Evolutionary conservation across 2,888 invertebrate species (phyloP).

Genomic region (Lasioglossum vierecki): DNA sequence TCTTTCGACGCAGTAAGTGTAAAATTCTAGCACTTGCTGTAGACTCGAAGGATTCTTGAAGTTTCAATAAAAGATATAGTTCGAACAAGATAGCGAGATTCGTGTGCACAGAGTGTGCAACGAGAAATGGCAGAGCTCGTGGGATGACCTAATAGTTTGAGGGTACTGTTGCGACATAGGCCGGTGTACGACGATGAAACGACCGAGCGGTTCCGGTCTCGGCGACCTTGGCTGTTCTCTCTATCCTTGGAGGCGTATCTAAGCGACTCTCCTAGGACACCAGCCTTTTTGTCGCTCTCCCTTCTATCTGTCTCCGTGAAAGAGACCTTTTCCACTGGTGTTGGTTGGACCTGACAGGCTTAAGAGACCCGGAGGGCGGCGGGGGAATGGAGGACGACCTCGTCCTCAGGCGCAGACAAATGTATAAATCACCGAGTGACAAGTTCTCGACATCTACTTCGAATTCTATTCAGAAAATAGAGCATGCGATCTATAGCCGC

Average conservation of each 20-base stretch:
- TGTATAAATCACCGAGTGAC: slow-evolving; percentile 76
- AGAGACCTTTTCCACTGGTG: slow-evolving; percentile 31
- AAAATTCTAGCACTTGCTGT: background rate
- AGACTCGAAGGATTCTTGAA: background rate
- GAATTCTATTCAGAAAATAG: slow-evolving; percentile 74
- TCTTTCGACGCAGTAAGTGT: background rate
- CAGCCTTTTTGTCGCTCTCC: slow-evolving; percentile 3
- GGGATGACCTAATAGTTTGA: background rate
- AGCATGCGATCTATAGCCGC: slow-evolving; percentile 63
- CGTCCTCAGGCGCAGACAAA: slow-evolving; percentile 72
- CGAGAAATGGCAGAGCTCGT: background rate
- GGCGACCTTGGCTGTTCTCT: slow-evolving; percentile 41
- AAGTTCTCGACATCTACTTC: slow-evolving; percentile 72
- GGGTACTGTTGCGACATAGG: background rate
- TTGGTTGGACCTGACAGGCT: slow-evolving; percentile 43
- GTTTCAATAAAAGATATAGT: background rate
- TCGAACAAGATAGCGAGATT: background rate
- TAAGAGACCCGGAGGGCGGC: slow-evolving; percentile 49
- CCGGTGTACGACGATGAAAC: background rate
- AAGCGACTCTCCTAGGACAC: slow-evolving; percentile 19
- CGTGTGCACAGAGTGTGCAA: background rate
- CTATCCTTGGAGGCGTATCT: slow-evolving; percentile 36
- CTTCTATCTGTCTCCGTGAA: slow-evolving; percentile 23
- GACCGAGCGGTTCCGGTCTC: background rate
- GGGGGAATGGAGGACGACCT: slow-evolving; percentile 66